Percentiles rank a stretch among this genome's conserved stretches.
These are phyloP conservation scores for Nixonia krombeini DNA, from an alignment of 1,140 invertebrate genomes.

Conservation along the genomic window DNA sequence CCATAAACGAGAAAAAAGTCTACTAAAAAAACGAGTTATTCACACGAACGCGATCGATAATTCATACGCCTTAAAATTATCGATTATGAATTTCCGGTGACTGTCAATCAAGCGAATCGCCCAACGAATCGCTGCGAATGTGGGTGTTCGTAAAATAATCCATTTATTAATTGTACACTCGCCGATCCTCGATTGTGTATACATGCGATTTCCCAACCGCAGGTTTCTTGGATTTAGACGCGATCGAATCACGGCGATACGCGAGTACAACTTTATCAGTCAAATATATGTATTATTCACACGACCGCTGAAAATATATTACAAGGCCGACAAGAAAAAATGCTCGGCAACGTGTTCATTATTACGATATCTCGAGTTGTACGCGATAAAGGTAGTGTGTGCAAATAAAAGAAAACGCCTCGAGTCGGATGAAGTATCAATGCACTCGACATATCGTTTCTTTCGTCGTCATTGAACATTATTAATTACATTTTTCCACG, in stretches of 20 bases:
- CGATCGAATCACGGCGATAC: neutral
- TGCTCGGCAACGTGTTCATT: conserved; percentile 38
- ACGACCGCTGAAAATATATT: conserved; percentile 30
- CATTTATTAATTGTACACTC: too few species aligned
- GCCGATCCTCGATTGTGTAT: too few species aligned
- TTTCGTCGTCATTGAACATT: neutral
- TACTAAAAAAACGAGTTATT: too few species aligned
- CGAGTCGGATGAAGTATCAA: too few species aligned
- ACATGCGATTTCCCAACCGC: neutral
- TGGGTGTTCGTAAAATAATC: neutral
- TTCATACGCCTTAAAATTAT: too few species aligned
- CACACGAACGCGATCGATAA: too few species aligned
- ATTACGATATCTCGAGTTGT: too few species aligned
- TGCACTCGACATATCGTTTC: conserved; percentile 18
- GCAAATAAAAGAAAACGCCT: conserved; percentile 39
- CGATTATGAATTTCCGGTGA: too few species aligned
- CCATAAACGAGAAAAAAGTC: too few species aligned
- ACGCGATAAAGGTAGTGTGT: conserved; percentile 32
- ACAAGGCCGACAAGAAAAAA: conserved; percentile 32
- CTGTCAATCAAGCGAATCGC: too few species aligned
- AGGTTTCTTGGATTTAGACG: neutral
- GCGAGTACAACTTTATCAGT: conserved; percentile 1
- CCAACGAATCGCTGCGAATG: too few species aligned
- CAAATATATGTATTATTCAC: conserved; percentile 15
- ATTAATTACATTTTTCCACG: too few species aligned